A percentile compares a stretch with the other conserved stretches of the same genome.
These are phyloP conservation scores for Loriculus beryllinus DNA, from an alignment of 2,797 vertebrate genomes.

Conservation along the genomic window DNA sequence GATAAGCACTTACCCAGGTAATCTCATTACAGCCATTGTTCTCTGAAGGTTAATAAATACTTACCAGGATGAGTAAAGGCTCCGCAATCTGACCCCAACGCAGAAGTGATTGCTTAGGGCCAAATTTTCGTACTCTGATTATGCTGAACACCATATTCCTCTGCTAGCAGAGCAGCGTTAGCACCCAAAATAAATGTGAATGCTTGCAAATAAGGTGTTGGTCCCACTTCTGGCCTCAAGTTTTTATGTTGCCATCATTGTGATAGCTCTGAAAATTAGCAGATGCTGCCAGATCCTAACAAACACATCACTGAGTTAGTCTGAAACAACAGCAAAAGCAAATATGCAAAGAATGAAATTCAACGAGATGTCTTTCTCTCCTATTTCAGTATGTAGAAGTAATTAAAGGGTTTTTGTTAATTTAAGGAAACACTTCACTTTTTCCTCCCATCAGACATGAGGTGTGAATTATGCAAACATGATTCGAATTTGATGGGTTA, in stretches of 20 bases:
- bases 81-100: not conserved
- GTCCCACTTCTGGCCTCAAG: conserved; percentile 14
- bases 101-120: conserved; percentile 35
- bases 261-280: conserved; percentile 51
- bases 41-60: conserved; percentile 47
- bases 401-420: conserved; percentile 70
- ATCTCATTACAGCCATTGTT: conserved; percentile 47
- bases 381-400: conserved; percentile 52
- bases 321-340: conserved; percentile 23
- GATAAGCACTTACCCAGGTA: conserved; percentile 13
- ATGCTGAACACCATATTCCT: not conserved
- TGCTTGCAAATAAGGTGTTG: conserved; percentile 21
- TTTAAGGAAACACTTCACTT: conserved; percentile 72
- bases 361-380: conserved; percentile 30
- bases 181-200: conserved; percentile 12
- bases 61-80: conserved; percentile 49
- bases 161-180: not conserved
- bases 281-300: conserved; percentile 38
- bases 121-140: conserved; percentile 5
- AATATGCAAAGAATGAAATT: conserved; percentile 1
- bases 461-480: conserved; percentile 74
- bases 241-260: conserved; percentile 1
- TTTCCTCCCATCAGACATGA: conserved; percentile 59
- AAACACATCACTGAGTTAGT: conserved; percentile 26
- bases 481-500: conserved; percentile 60